Base-by-base conservation (phyloP, 2,113 vertebrate genomes). In the Oncorhynchus masou region DNA sequence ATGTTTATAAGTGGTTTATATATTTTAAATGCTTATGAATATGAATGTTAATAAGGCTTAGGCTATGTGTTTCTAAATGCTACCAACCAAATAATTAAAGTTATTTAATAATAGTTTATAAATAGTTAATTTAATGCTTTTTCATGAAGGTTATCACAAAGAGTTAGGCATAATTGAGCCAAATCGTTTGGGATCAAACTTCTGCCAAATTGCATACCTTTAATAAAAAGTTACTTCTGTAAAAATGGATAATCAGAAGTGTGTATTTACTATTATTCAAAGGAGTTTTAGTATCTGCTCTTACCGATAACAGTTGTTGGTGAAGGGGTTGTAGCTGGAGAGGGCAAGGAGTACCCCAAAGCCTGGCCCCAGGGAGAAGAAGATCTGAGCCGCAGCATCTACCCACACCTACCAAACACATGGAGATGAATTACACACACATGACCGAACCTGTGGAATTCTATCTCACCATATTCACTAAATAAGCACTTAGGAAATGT, bases 251-350 rank as follows among this genome's bases (percentile, higher is more conserved):
- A 45, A 45, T 45, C 39, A 45, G 9, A 45, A 45, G 39, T 45
- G 39, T 45, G 39, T 45, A 45, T 45, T 45, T 45, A 11, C 9
- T 45, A 45, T 22, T 62, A 62, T 22, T n/a, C 7, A 62, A 62
- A 5, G 59, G 5, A 22, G 19, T 62, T 22, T 24, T n/a, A 62
- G 2, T 66, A 22, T 49, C 48, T 24, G 7, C 66, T 80, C 89
- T 88, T 87, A 97, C 96, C 96, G 90, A 92, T 97, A 97, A 87
- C 96, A 97, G 92, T 97, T 97, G 88, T 97, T 97, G 82, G 94
- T 94, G 88, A 97, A 97, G 66, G 93, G 92, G 81, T 97, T 97
- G 91, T 97, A 97, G 85, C 96, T 97, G 86, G 96, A 95, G 27
- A 97, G 91, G 31, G 96, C 96, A 0, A 97, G 90, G 13, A 97